Conservation (phyloP, 2,888 invertebrate genomes). For the Patella ulyssiponensis region DNA sequence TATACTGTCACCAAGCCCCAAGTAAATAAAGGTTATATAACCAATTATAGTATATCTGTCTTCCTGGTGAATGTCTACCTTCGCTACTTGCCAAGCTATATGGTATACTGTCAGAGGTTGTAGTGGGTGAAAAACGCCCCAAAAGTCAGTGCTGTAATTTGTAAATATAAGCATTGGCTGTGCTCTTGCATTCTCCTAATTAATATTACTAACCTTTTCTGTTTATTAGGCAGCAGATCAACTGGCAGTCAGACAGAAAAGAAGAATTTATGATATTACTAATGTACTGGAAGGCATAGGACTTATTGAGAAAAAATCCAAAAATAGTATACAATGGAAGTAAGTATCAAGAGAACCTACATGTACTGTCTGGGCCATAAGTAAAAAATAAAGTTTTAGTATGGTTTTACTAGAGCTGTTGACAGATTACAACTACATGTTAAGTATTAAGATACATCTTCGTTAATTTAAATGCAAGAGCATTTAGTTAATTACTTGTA, state of each 20-base stretch:
- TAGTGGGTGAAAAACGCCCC: too few species aligned
- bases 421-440: background rate
- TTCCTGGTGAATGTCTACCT: too few species aligned
- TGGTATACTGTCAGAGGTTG: too few species aligned
- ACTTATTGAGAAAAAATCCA: conserved; percentile 91
- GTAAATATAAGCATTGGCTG: too few species aligned
- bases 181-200: background rate
- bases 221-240: conserved; percentile 87
- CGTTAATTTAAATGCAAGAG: too few species aligned
- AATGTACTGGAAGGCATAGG: conserved; percentile 95
- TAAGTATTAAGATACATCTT: too few species aligned
- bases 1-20: too few species aligned
- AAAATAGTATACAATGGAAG: conserved; percentile 97
- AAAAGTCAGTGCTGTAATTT: too few species aligned
- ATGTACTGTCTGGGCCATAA: background rate
- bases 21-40: too few species aligned
- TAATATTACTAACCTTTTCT: background rate
- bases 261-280: conserved; percentile 93
- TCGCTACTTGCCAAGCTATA: too few species aligned
- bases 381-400: background rate
- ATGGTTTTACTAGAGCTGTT: background rate
- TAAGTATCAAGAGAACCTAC: conserved; percentile 73
- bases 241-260: conserved; percentile 87
- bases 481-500: background rate
- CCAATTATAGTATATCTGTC: too few species aligned